Evolutionary conservation across 2,797 vertebrate species (phyloP).

Genomic region (Megalops cyprinoides): DNA sequence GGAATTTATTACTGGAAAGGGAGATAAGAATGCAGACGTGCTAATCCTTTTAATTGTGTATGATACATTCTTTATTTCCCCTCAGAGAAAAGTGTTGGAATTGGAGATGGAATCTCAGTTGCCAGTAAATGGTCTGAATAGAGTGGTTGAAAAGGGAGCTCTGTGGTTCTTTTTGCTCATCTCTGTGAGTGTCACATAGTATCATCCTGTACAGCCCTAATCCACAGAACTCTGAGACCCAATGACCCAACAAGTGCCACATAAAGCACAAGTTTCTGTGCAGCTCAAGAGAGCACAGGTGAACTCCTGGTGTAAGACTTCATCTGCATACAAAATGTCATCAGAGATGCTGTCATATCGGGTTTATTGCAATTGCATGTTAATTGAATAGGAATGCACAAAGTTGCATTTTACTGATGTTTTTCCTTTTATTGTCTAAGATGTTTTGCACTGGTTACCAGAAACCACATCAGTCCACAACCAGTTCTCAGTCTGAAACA

Average conservation of each 20-base stretch:
- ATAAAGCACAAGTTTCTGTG: not conserved
- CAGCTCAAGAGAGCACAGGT: not conserved
- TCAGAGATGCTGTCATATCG: not conserved
- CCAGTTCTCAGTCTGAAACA: too few species aligned
- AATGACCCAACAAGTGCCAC: not conserved
- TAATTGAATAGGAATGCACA: too few species aligned
- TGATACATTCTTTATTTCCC: conserved; percentile 18
- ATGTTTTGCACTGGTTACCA: too few species aligned
- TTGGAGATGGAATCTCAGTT: conserved; percentile 1
- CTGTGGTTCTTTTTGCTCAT: not conserved
- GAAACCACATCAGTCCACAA: too few species aligned
- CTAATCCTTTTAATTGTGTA: conserved; percentile 31
- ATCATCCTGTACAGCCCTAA: not conserved
- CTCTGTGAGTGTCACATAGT: not conserved
- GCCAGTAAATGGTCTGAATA: not conserved
- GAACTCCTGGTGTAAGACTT: not conserved
- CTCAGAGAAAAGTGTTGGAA: not conserved
- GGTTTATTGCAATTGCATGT: not conserved
- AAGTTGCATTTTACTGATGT: too few species aligned
- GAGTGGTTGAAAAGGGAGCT: not conserved
- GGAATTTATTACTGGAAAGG: not conserved
- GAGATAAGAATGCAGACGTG: conserved; percentile 3
- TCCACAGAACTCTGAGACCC: not conserved
- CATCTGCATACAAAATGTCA: not conserved
- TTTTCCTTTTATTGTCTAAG: not conserved